These are phyloP conservation scores for Scytalopus superciliaris DNA, from an alignment of 2,113 vertebrate species.

Conservation along the genomic window DNA sequence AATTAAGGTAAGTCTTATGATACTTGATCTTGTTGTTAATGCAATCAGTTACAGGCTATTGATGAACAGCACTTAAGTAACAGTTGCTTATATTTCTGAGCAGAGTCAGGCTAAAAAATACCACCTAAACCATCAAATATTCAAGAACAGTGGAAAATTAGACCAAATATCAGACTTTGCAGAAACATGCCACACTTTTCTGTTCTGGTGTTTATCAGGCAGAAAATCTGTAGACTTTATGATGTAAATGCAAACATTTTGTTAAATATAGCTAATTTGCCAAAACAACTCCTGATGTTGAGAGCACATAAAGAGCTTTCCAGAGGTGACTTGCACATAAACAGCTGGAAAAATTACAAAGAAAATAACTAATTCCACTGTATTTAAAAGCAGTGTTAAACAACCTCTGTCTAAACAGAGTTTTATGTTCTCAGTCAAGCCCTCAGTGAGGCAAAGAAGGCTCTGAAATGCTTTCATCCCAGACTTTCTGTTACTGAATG, in stretches of 20 bases:
- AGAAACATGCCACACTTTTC: not conserved
- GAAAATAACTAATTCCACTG: not conserved
- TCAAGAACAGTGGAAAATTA: not conserved
- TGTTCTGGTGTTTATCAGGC: not conserved
- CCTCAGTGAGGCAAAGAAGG: not conserved
- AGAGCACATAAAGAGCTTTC: not conserved
- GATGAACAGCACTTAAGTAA: not conserved
- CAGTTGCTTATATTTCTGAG: not conserved
- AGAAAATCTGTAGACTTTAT: not conserved
- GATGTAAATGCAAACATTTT: not conserved
- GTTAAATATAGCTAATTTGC: not conserved
- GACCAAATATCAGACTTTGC: not conserved
- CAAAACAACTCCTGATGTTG: not conserved
- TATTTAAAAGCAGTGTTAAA: slow-evolving; percentile 6
- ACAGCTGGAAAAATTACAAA: not conserved
- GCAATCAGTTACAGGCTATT: not conserved
- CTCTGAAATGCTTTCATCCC: slow-evolving; percentile 12
- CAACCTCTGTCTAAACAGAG: not conserved
- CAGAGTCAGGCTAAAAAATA: not conserved
- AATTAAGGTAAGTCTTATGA: not conserved
- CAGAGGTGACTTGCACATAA: not conserved
- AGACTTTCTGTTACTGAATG: not conserved
- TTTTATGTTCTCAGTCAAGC: slow-evolving; percentile 15
- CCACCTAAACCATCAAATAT: not conserved
- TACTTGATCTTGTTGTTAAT: not conserved